Conservation (phyloP, 1,140 invertebrate genomes). For the Neotoxoptera formosana region DNA sequence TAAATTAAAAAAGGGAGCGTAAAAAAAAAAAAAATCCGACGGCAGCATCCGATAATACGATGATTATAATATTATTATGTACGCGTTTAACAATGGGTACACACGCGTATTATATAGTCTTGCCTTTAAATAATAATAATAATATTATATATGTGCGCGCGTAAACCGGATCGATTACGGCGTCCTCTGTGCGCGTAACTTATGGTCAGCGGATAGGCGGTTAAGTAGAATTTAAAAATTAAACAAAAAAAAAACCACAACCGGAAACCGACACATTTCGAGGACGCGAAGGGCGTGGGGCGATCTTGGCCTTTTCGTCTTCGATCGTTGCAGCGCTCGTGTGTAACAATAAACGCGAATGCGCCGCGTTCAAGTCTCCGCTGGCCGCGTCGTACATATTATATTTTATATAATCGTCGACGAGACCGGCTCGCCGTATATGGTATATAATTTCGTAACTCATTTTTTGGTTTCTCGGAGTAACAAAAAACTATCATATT, state of each 20-base stretch:
- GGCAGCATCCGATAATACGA: neutral
- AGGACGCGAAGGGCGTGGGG: neutral
- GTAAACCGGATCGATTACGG: constrained; percentile 5
- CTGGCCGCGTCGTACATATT: neutral
- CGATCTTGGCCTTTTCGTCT: neutral
- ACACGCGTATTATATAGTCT: too few relatives aligned
- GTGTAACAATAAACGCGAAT: too few relatives aligned
- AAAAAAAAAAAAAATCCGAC: neutral
- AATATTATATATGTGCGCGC: neutral
- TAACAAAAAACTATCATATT: too few relatives aligned
- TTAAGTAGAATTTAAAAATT: neutral
- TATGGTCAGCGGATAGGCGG: neutral
- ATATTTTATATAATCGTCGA: too few relatives aligned
- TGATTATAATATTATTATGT: neutral
- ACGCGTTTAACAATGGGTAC: neutral
- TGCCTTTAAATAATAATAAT: neutral
- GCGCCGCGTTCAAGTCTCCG: neutral
- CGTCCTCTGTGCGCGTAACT: neutral
- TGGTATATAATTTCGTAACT: too few relatives aligned
- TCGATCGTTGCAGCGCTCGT: too few relatives aligned
- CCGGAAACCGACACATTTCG: neutral
- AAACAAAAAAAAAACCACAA: neutral
- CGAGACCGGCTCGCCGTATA: too few relatives aligned
- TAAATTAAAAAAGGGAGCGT: neutral
- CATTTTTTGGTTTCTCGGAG: too few relatives aligned